Percentiles rank a stretch among this genome's conserved stretches.
These are phyloP conservation scores for Lobophora halterata DNA, from an alignment of 2,888 invertebrate species.

Conservation along the genomic window DNA sequence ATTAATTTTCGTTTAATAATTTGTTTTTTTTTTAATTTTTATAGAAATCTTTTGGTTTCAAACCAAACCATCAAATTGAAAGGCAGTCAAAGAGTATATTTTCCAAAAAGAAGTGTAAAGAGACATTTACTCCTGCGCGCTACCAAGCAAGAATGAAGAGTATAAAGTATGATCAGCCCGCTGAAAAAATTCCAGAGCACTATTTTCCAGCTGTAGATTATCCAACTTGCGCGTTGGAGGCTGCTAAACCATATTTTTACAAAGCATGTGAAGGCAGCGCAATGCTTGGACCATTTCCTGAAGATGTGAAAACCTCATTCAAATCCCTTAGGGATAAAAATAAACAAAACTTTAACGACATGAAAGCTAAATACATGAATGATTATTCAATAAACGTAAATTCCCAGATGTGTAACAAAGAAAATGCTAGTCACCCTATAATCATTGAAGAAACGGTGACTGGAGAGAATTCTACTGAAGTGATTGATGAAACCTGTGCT, in stretches of 20 bases:
- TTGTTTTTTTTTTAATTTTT: constrained; percentile 15
- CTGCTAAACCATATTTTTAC: constrained; percentile 53
- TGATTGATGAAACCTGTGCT: not conserved
- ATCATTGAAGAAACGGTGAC: not conserved
- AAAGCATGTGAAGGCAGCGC: constrained; percentile 33
- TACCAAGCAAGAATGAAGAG: constrained; percentile 27
- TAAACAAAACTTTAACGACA: constrained; percentile 16
- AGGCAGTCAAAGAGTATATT: constrained; percentile 25
- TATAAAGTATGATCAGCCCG: constrained; percentile 25
- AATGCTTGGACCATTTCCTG: constrained; percentile 45
- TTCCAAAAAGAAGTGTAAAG: constrained; percentile 26
- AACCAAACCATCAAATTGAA: constrained; percentile 24
- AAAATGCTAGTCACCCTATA: not conserved
- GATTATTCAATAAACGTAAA: constrained; percentile 2
- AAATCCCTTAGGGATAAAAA: constrained; percentile 23
- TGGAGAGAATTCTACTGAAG: not conserved
- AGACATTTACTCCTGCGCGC: constrained; percentile 35
- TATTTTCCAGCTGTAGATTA: constrained; percentile 49
- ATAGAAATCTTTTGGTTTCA: constrained; percentile 33
- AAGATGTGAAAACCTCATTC: constrained; percentile 48
- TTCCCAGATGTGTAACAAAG: constrained; percentile 5
- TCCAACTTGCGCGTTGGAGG: constrained; percentile 45
- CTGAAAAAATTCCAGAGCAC: constrained; percentile 24
- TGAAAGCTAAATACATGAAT: constrained; percentile 19
- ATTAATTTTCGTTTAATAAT: not conserved